phyloP scores from a whole-genome alignment of 1,140 invertebrate genomes.

The Orchesella cincta region DNA sequence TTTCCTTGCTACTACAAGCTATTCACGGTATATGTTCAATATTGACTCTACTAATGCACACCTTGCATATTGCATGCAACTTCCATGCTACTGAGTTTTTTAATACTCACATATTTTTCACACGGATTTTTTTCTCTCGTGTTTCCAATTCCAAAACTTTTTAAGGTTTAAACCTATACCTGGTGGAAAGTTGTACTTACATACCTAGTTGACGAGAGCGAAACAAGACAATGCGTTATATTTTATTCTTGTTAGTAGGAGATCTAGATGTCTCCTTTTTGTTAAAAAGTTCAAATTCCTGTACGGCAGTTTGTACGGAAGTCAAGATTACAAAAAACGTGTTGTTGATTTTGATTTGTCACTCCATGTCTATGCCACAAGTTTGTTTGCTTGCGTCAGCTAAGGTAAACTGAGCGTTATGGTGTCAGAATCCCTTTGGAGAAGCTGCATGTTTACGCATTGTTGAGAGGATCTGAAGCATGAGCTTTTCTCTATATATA shows the following conservation, averaged over 20 bases:
- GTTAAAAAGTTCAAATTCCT: background rate
- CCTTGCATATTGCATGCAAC: background rate
- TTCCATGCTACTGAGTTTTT: background rate
- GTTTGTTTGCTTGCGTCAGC: background rate
- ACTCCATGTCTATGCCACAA: background rate
- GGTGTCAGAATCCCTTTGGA: too few relatives aligned
- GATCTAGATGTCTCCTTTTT: too few relatives aligned
- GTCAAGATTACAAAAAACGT: background rate
- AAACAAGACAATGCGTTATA: too few relatives aligned
- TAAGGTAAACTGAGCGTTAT: too few relatives aligned
- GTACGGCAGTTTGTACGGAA: background rate
- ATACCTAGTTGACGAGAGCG: too few relatives aligned
- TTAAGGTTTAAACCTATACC: background rate
- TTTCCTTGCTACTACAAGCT: background rate
- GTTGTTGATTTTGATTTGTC: background rate
- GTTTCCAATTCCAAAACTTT: background rate
- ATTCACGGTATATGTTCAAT: background rate
- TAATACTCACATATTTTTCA: background rate
- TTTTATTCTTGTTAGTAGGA: too few relatives aligned
- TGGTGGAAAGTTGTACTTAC: background rate
- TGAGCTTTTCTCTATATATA: background rate
- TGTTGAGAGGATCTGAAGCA: background rate
- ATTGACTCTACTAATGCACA: background rate
- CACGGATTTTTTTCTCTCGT: background rate
- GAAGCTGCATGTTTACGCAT: background rate